A percentile compares a stretch with the other conserved stretches of the same genome.
Evolutionary conservation across 35 echinoderm and acorn worm species (phyloP).

Genomic region (Hemicentrotus pulcherrimus): DNA sequence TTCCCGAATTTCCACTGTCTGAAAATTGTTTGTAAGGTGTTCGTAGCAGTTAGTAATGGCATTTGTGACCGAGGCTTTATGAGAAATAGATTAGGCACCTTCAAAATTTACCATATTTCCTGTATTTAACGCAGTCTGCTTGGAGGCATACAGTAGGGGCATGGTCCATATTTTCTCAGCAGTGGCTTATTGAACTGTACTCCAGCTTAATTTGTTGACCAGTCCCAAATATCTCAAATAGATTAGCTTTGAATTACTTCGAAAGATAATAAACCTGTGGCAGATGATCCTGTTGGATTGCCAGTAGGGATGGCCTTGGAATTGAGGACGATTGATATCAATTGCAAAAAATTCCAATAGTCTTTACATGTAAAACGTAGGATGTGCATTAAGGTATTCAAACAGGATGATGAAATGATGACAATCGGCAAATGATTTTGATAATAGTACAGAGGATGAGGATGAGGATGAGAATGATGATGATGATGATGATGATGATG

Average conservation of each 20-base stretch:
- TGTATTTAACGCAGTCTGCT: background rate
- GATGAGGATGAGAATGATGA: too few species aligned
- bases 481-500: too few species aligned
- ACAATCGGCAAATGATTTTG: too few species aligned
- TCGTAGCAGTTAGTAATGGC: too few species aligned
- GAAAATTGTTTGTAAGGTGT: too few species aligned
- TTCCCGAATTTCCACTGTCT: too few species aligned
- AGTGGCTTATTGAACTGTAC: background rate
- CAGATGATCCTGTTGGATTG: background rate
- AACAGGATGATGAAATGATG: too few species aligned
- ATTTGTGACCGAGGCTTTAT: too few species aligned
- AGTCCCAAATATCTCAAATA: conserved; percentile 3
- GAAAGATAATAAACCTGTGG: background rate
- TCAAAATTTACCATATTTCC: background rate
- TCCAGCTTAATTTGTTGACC: background rate
- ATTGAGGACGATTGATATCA: background rate
- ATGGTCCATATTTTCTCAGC: conserved; percentile 11
- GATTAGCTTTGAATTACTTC: background rate
- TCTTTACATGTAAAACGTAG: too few species aligned
- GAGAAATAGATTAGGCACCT: background rate
- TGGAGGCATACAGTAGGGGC: background rate
- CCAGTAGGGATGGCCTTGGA: background rate
- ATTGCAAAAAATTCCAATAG: too few species aligned
- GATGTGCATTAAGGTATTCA: too few species aligned
- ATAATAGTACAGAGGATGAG: too few species aligned